Base-by-base conservation (phyloP, 1,140 invertebrate species). In the Trichonephila clavipes region DNA sequence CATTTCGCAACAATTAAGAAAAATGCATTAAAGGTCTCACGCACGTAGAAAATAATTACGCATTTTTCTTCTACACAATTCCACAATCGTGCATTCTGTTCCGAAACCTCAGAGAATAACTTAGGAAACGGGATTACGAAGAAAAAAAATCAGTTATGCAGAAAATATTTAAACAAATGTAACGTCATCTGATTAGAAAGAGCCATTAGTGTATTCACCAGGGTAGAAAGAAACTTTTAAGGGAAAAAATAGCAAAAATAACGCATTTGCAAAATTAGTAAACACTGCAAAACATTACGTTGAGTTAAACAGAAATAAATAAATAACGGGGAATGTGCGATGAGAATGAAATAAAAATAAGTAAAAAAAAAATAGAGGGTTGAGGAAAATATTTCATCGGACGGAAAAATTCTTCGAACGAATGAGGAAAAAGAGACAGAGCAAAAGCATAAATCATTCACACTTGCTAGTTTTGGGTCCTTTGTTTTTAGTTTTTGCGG, bases 371-470 rank as follows among this genome's bases (percentile, higher is more conserved):
- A 28, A 24, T 7, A 34, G 24, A n/a, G 24, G 24, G 16, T 34
- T 14, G 69, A 77, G 34, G 69, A 77, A 77, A 77, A 77, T 77
- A 40, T 77, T 77, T 77, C 69, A 77, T 77, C 28, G 7, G 72
- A 28, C 51, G 16, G 85, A 87, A 87, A 87, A 62, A 62, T 62
- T 61, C 61, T 61, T 19, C n/a, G 58, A 86, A 28, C 83, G 83
- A 86, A 14, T 69, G 59, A 10, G 24, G 24, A 87, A 62, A 87
- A 66, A 87, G 59, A 64, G 85, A 62, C 85, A 62, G 19, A 85
- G 18, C 66, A 14, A 64, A 66, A 87, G 85, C 59, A 87, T 87
- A 28, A 87, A 87, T 87, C 85, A 87, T 87, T 87, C 85, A 87
- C 85, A 87, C 58, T 28, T 62, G 85, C 58, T 66, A 10, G n/a